These are phyloP conservation scores for Heliconius himera DNA, from an alignment of 1,140 invertebrate species.

Conservation along the genomic window DNA sequence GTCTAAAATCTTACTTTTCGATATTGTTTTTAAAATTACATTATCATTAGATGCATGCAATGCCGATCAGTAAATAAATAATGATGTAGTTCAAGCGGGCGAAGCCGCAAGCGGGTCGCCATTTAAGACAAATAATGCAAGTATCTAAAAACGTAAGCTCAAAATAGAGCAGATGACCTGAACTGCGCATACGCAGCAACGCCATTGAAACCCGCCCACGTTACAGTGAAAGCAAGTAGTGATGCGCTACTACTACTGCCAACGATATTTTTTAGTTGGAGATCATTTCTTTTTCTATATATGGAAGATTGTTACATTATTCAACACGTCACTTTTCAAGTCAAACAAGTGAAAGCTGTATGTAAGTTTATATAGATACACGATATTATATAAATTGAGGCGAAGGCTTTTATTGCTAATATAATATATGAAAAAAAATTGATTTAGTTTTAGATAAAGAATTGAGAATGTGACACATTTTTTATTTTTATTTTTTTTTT, in stretches of 20 bases:
- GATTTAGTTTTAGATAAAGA: too few relatives aligned
- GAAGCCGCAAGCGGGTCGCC: too few relatives aligned
- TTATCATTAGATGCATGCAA: background rate
- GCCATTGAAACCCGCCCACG: slow-evolving; percentile 47
- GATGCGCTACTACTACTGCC: slow-evolving; percentile 34
- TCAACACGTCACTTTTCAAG: slow-evolving; percentile 30
- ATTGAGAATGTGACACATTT: too few relatives aligned
- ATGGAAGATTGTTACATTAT: slow-evolving; percentile 34
- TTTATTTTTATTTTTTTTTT: background rate
- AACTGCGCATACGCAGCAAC: slow-evolving; percentile 45
- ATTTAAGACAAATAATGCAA: slow-evolving; percentile 4
- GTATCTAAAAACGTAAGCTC: slow-evolving; percentile 32
- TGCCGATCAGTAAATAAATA: too few relatives aligned
- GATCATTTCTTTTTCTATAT: slow-evolving; percentile 25
- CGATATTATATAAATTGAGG: background rate
- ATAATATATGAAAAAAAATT: background rate
- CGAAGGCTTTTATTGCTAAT: background rate
- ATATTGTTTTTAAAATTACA: too few relatives aligned
- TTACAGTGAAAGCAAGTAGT: slow-evolving; percentile 53
- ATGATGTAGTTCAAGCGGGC: too few relatives aligned
- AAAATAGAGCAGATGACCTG: slow-evolving; percentile 55
- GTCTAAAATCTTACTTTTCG: too few relatives aligned
- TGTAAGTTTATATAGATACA: slow-evolving; percentile 10
- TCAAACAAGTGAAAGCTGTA: slow-evolving; percentile 1
- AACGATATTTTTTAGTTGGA: slow-evolving; percentile 22